Evolutionary conservation across 2,888 invertebrate species (phyloP).

Genomic region (Julus scanicus): DNA sequence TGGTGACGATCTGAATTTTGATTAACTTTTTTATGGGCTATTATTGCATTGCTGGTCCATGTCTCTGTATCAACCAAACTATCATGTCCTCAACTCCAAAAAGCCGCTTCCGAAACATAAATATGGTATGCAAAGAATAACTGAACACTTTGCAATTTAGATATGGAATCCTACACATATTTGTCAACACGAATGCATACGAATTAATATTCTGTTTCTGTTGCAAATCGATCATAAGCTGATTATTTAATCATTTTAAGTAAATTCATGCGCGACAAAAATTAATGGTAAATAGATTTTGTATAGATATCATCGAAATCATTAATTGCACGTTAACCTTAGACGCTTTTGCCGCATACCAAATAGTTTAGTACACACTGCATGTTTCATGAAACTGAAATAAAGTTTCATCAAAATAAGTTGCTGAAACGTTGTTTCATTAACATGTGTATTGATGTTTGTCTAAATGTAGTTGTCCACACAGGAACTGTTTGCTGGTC

Average conservation of each 20-base stretch:
- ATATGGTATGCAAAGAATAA: not conserved
- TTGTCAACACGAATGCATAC: not conserved
- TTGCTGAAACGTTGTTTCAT: too few species aligned
- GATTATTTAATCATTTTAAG: not conserved
- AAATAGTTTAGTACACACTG: too few species aligned
- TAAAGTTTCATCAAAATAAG: too few species aligned
- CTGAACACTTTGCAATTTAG: not conserved
- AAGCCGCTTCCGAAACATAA: not conserved
- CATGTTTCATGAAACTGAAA: too few species aligned
- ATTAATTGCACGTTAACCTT: conserved; percentile 17
- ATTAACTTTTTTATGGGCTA: not conserved
- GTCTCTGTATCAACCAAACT: not conserved
- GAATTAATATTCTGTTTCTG: not conserved
- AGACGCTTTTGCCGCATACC: not conserved
- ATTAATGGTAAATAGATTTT: not conserved
- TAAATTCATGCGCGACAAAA: not conserved
- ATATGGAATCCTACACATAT: not conserved
- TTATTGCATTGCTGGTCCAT: not conserved
- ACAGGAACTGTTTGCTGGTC: too few species aligned
- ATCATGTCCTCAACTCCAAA: not conserved
- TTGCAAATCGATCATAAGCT: not conserved
- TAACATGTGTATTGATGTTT: too few species aligned
- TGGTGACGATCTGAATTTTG: conserved; percentile 36
- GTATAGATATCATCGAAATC: not conserved
- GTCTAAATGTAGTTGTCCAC: too few species aligned